Base-by-base conservation (phyloP, 1,140 invertebrate genomes). In the Ctenoplectra terminalis region DNA sequence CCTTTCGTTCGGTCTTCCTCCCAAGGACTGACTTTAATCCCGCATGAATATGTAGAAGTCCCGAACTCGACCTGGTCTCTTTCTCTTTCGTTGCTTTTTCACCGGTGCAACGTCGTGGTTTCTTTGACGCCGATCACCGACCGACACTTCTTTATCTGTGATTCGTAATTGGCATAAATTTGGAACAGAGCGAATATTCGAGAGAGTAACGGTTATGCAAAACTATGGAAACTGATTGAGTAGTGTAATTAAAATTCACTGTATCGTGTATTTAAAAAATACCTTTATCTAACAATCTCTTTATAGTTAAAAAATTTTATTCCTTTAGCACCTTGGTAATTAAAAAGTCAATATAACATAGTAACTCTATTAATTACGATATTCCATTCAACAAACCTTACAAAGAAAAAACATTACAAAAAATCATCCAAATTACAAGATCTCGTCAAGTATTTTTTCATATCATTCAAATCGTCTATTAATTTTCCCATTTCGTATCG, bases 31-130 rank as follows among this genome's bases (percentile, higher is more conserved):
- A 83, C 79, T 89, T 89, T 89, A 90, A 89, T 88, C 86, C 86
- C 58, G 75, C 82, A 89, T 90, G 88, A 90, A 90, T 90, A 90
- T 89, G 84, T 90, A 89, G 84, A 81, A 78, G 87, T 60, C 63
- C 73, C 43, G 43, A 31, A 66, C 72, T n/a, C 61, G 56, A 72
- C 15, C 66, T 13, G 34, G 8, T 43, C 67, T 52, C 46, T 63
- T 31, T 40, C n/a, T 81, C 66, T 66, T 66, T 69, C 64, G 63
- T 69, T 1, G 73, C 43, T 64, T 63, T 69, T 79, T 80, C 80
- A 46, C 60, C 83, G 70, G 34, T 75, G 73, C 67, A 85, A 70
- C 63, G 52, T 69, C 40, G 66, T 60, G 46, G 43, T 63, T 64
- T 71, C 78, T 74, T 85, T 69, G 69, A 79, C 56, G 58, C 61